Evolutionary conservation across 2,113 vertebrate species (phyloP), one percentile per base, ranked within the genome.

Genomic region (Sorex fumeus): DNA sequence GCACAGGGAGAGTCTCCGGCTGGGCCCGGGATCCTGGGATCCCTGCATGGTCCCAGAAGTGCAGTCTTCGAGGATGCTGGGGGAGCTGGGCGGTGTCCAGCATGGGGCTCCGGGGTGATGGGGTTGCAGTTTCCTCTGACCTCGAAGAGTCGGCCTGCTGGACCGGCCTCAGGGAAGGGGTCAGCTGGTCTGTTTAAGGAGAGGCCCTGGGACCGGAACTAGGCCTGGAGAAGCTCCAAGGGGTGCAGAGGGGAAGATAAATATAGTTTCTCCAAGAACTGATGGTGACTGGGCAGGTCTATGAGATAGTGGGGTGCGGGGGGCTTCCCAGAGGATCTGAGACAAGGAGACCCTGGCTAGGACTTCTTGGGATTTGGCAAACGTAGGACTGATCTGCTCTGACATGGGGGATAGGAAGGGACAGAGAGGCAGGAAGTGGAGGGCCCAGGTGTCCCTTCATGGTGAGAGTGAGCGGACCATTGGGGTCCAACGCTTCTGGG

Each of bases 1-100:
- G 27, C 94, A n/a, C 6, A 64, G 74, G 77, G 62, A 93, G 87
- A 57, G 72, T 11, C 64, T 27, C 13, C 25, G 23, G 64, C 72
- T 21, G 62, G 57, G 27, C 25, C n/a, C 19, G 6, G n/a, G 21
- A 18, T 64, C 32, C 16, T 62, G 34, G 66, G 2, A 1, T 67
- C 13, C 19, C 45, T 7, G 25, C 23, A 36, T 40, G 18, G n/a
- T 32, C 78, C 77, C 67, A 62, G n/a, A 66, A 53, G 34, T 21
- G 70, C 4, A 80, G 11, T 11, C 64, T 71, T n/a, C 28, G 1
- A 11, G 77, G 45, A 87, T 53, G 62, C 30, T 6, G 45, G 70
- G 27, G 34, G 21, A 11, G 5, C 28, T 25, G 32, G 76, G 28
- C 19, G 66, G 60, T 21, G 71, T 45, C 28, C 50, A 12, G 30